A percentile compares a stretch with the other conserved stretches of the same genome.
Evolutionary conservation across 2,888 invertebrate species (phyloP).

Genomic region (Steinernema carpocapsae): DNA sequence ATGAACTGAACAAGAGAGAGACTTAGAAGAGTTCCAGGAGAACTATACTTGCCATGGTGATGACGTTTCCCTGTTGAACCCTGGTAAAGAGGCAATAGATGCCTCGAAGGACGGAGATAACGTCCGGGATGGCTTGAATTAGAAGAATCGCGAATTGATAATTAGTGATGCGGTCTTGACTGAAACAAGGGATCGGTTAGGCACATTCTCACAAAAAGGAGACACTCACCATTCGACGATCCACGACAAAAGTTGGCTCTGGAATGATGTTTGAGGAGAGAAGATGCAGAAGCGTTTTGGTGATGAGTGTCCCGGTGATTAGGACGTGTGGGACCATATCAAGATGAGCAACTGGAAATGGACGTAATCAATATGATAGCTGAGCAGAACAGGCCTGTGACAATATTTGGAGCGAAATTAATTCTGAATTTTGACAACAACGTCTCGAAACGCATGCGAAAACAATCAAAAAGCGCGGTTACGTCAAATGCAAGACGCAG

Average conservation of each 20-base stretch:
- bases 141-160: slow-evolving; percentile 34
- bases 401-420: too few species aligned
- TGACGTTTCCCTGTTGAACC: too few species aligned
- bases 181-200: too few species aligned
- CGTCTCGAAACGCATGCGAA: too few species aligned
- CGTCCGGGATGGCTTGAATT: slow-evolving; percentile 62
- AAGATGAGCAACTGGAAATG: slow-evolving; percentile 57
- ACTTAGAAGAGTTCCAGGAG: too few species aligned
- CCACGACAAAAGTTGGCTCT: slow-evolving; percentile 12
- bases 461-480: too few species aligned
- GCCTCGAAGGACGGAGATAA: slow-evolving; percentile 49
- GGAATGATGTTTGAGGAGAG: slow-evolving; percentile 60
- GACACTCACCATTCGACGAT: background rate
- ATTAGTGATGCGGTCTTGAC: background rate
- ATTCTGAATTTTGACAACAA: too few species aligned
- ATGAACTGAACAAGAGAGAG: too few species aligned
- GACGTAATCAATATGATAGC: background rate
- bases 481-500: too few species aligned
- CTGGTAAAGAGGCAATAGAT: slow-evolving; percentile 46
- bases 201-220: too few species aligned
- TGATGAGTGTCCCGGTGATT: slow-evolving; percentile 56
- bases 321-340: slow-evolving; percentile 51
- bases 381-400: too few species aligned
- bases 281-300: slow-evolving; percentile 55
- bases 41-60: too few species aligned